These are phyloP conservation scores for Phragmatobia fuliginosa DNA, from an alignment of 2,888 invertebrate species.

Conservation along the genomic window DNA sequence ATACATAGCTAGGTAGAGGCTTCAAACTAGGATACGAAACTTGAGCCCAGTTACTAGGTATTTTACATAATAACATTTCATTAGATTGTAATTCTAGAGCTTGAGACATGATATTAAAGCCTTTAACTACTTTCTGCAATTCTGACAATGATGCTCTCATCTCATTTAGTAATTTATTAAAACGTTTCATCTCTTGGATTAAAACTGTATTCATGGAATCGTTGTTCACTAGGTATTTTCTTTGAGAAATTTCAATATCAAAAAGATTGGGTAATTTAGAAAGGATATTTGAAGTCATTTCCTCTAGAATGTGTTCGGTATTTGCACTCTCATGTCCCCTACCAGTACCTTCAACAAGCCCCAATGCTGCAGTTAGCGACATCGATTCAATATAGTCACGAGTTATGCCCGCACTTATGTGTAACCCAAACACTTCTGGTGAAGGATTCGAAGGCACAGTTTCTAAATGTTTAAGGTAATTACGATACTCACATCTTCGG, in stretches of 20 bases:
- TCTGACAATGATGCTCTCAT: conserved; percentile 90
- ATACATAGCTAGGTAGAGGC: conserved; percentile 92
- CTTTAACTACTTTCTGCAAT: conserved; percentile 93
- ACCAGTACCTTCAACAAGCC: conserved; percentile 90
- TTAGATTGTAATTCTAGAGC: conserved; percentile 91
- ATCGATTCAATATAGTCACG: conserved; percentile 93
- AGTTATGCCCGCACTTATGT: conserved; percentile 96
- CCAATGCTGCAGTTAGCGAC: conserved; percentile 90
- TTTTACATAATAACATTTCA: conserved; percentile 90
- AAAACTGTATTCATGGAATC: conserved; percentile 96
- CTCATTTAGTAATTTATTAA: conserved; percentile 88
- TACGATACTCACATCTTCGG: conserved; percentile 90
- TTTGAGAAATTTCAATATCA: conserved; percentile 89
- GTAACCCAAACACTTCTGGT: conserved; percentile 96
- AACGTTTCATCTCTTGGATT: conserved; percentile 92
- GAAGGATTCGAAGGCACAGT: conserved; percentile 90
- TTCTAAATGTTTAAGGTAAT: conserved; percentile 92
- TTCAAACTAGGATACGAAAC: conserved; percentile 96
- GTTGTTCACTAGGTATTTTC: conserved; percentile 89
- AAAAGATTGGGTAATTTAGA: conserved; percentile 87
- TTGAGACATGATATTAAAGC: conserved; percentile 95
- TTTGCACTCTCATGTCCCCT: conserved; percentile 85
- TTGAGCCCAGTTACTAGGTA: conserved; percentile 93
- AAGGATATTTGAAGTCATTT: conserved; percentile 87
- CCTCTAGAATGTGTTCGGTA: conserved; percentile 89